Evolutionary conservation across 2,888 invertebrate genomes (phyloP), one percentile per base, ranked within the genome.

Genomic region (Odiellus spinosus): DNA sequence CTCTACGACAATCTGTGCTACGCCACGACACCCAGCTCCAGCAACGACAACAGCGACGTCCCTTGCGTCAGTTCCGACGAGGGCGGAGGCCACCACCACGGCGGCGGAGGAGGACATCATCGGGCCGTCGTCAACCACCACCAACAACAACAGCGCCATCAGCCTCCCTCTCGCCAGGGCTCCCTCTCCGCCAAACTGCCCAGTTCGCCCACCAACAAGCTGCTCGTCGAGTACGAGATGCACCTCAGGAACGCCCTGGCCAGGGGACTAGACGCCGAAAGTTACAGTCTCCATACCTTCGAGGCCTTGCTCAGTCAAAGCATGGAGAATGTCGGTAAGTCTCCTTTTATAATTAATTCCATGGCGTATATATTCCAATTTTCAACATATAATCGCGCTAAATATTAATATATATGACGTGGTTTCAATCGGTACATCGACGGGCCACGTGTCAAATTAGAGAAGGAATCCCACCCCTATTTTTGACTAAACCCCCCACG

Each of bases 1-100:
- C 82, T 86, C 72, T 88, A 88, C 67, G 88, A 90, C 74, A 87
- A 88, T 72, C 86, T 86, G 66, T 88, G 88, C 71, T 88, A 90
- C 69, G 88, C 88, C 32, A 88, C 88, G 39, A 88, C 88, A 35
- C 88, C 90, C 14, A 87, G 87, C 60, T 87, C 88, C 45, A 87
- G 87, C 63, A 87, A 87, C 62, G 87, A 53, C 40, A 55, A 53
- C 48, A 55, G 87, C 47, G 57, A 56, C 40, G 50, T 41, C 20
- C 54, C 48, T 10, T 48, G 43, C 34, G 45, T 50, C 10, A 50
- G 53, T 34, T 52, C 52, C 10, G 53, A 51, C 43, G 52, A 53
- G 26, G 51, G 51, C 15, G 47, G 39, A 12, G 48, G 40, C 20
- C 45, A 40, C 14, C 43, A 42, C 33, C 18, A 14, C 14, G n/a